Base-by-base conservation (phyloP, 2,797 vertebrate genomes). In the Adelosebastes latens region DNA sequence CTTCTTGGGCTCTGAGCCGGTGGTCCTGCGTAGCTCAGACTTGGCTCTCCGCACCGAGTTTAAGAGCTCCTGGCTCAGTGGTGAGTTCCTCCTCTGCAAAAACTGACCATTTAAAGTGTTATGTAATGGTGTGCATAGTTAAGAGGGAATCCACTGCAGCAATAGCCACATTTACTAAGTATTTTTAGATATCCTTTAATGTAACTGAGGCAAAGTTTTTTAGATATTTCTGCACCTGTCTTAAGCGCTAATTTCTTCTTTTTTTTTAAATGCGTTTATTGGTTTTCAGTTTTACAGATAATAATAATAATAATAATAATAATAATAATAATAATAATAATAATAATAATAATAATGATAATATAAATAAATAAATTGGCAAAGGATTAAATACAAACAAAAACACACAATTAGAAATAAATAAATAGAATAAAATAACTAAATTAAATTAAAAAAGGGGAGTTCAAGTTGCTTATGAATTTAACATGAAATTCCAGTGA, bases 1-100 rank as follows among this genome's bases (percentile, higher is more conserved):
- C 86, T 97, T 97, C 87, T 91, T 96, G 94, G 96, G 96, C 80
- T 96, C 95, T 1, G 96, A 97, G 88, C 95, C 96, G 4, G 93
- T 96, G 78, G 81, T 96, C 65, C 90, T 96, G 20, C 94, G 93
- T 72, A 96, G 91, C 70, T 93, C 96, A 7, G 86, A 70, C 66
- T 87, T 87, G 82, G 67, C 90, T 72, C 77, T 96, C 32, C 93
- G 95, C 80, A 96, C 95, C 0, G 95, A 95, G 84, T 96, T 96
- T 59, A 96, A 95, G 84, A 92, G 89, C 60, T 95, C 93, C 7
- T 97, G 95, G 96, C 94, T 97, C 69, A 96, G 93, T 72, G 95
- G 96, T 97, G 87, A 95, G 91, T 85, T 79, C 60, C 69, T 70
- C 68, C 36, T 13, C 55, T 32, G 18, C 68, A 52, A 53, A 55